Evolutionary conservation across 2,797 vertebrate genomes (phyloP).

Genomic region (Myotis findleyi): DNA sequence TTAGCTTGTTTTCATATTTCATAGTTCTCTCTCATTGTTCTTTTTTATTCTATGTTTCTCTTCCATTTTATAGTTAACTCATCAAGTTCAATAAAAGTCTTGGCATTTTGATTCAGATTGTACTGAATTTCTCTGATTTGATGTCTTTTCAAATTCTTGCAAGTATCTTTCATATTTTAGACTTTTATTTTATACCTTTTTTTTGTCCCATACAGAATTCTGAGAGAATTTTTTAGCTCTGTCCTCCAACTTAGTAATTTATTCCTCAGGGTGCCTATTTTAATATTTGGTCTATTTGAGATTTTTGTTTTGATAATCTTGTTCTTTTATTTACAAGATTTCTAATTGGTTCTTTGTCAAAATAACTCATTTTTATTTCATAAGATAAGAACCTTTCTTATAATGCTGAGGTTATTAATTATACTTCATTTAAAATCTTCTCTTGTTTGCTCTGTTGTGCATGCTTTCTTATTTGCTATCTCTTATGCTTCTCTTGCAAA

Average conservation of each 20-base stretch:
- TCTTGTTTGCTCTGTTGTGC: background rate
- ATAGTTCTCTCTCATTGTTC: background rate
- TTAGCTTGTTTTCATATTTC: background rate
- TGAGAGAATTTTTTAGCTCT: background rate
- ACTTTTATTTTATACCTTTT: background rate
- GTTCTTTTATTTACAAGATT: background rate
- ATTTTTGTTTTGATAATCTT: slow-evolving; percentile 25
- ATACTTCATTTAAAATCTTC: background rate
- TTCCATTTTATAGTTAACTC: background rate
- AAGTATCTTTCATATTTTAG: background rate
- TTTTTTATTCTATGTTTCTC: background rate
- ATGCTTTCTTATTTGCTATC: background rate
- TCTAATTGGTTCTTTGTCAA: background rate
- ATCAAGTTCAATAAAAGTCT: background rate
- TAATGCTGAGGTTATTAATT: background rate
- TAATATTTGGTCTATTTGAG: background rate
- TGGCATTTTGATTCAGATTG: background rate
- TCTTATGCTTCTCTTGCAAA: background rate
- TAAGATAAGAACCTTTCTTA: background rate
- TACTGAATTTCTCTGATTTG: slow-evolving; percentile 32
- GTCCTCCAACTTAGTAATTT: background rate
- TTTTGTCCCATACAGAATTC: background rate
- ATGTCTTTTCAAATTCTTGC: background rate
- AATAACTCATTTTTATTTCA: slow-evolving; percentile 44
- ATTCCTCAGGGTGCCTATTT: background rate